Conservation (phyloP, 2,797 vertebrate genomes). For the Dipus sagitta region DNA sequence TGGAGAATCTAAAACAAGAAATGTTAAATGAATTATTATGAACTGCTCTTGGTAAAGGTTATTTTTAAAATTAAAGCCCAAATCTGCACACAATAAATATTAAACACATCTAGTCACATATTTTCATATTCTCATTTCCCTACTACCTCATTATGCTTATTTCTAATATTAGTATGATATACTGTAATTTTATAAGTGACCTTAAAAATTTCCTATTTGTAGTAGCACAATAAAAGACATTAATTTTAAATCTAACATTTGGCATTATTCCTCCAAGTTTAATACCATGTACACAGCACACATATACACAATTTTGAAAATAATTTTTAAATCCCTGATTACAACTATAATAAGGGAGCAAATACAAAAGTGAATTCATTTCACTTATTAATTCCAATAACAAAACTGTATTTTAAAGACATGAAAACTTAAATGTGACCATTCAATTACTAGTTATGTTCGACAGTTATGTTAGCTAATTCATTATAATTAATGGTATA, state of each 20-base stretch:
- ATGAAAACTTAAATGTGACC: constrained; percentile 26
- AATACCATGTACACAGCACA: constrained; percentile 19
- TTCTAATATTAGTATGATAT: constrained; percentile 1
- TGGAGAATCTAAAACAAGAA: constrained; percentile 83
- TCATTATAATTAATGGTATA: constrained; percentile 29
- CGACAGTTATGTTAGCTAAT: constrained; percentile 4
- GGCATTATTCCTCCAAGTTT: constrained; percentile 55
- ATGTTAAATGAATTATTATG: constrained; percentile 50
- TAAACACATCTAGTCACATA: neutral
- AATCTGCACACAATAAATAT: constrained; percentile 47
- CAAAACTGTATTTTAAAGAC: constrained; percentile 16
- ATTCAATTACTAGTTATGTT: constrained; percentile 21
- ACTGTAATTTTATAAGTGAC: constrained; percentile 48
- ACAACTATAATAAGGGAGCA: neutral
- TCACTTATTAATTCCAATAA: constrained; percentile 61
- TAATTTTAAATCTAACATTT: constrained; percentile 56
- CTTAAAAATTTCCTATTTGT: constrained; percentile 37
- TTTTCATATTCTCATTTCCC: constrained; percentile 28
- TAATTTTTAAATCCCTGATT: constrained; percentile 57
- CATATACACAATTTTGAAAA: constrained; percentile 55
- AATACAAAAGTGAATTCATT: neutral
- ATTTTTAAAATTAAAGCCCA: constrained; percentile 68
- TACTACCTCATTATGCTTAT: constrained; percentile 18
- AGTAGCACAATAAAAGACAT: neutral
- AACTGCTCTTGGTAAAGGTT: constrained; percentile 44